A percentile compares a stretch with the other conserved stretches of the same genome.
Evolutionary conservation across 2,113 vertebrate genomes (phyloP).

Genomic region (Sebastes schlegelii): DNA sequence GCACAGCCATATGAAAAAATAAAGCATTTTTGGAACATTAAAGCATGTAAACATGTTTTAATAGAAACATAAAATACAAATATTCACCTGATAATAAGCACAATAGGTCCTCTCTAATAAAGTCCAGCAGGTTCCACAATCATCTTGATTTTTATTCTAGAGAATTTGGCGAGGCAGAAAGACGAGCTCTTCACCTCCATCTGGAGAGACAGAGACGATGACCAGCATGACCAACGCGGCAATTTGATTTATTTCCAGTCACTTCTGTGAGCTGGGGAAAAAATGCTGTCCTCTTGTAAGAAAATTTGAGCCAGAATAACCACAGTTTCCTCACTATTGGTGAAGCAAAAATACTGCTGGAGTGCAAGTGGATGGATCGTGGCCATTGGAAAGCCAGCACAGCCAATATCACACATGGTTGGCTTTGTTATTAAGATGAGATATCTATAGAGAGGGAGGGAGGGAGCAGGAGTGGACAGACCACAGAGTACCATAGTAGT

Average conservation of each 20-base stretch:
- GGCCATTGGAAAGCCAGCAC: constrained; percentile 56
- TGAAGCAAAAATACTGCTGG: constrained; percentile 43
- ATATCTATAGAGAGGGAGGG: constrained; percentile 54
- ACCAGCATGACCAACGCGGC: constrained; percentile 21
- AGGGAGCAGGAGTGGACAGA: constrained; percentile 37
- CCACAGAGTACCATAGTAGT: constrained; percentile 20
- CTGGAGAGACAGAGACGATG: constrained; percentile 27
- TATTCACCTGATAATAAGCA: too few species aligned
- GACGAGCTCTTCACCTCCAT: constrained; percentile 16
- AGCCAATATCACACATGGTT: constrained; percentile 78
- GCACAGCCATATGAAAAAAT: too few species aligned
- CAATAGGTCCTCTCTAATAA: background rate
- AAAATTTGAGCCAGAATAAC: constrained; percentile 38
- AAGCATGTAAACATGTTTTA: too few species aligned
- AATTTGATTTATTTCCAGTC: constrained; percentile 54
- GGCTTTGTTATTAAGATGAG: constrained; percentile 71
- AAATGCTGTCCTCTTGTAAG: constrained; percentile 30
- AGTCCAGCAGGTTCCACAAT: background rate
- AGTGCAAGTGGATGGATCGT: constrained; percentile 55
- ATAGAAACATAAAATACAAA: too few species aligned
- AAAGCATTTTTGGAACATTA: too few species aligned
- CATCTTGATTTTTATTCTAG: background rate
- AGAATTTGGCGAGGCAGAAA: background rate
- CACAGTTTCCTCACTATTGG: constrained; percentile 47
- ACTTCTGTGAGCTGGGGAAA: constrained; percentile 16